Evolutionary conservation across 2,888 invertebrate genomes (phyloP).

Genomic region (Ormyrus nitidulus): DNA sequence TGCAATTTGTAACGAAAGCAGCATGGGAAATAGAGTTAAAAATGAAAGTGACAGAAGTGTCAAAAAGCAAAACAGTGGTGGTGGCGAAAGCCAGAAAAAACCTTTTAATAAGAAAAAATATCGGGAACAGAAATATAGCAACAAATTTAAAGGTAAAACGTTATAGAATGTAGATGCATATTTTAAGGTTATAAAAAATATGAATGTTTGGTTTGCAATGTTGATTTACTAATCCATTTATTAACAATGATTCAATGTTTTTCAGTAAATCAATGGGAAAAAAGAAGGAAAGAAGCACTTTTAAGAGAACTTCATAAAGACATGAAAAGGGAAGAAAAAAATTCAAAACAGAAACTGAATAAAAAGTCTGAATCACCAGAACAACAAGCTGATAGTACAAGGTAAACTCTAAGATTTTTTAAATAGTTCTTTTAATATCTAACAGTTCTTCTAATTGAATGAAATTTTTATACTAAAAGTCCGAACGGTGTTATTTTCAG

Average conservation of each 20-base stretch:
- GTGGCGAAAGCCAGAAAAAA: conserved; percentile 74
- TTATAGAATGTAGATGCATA: neutral
- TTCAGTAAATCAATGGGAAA: conserved; percentile 81
- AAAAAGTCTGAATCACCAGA: conserved; percentile 41
- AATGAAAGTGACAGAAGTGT: neutral
- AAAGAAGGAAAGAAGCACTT: conserved; percentile 79
- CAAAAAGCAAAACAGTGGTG: conserved; percentile 15
- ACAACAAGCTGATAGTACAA: conserved; percentile 56
- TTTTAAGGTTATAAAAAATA: conserved; percentile 48
- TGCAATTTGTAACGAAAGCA: neutral
- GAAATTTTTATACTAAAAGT: too few relatives aligned
- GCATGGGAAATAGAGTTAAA: conserved; percentile 39
- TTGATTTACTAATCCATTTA: conserved; percentile 34
- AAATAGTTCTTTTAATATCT: too few relatives aligned
- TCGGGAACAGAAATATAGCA: conserved; percentile 82
- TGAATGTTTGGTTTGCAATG: conserved; percentile 14
- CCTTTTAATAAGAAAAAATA: conserved; percentile 83
- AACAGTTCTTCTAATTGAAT: too few relatives aligned
- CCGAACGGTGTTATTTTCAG: conserved; percentile 46
- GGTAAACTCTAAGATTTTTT: conserved; percentile 15
- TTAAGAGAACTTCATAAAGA: conserved; percentile 79
- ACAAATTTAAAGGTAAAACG: conserved; percentile 79
- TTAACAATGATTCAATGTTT: neutral
- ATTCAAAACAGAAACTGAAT: conserved; percentile 9
- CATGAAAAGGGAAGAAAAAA: conserved; percentile 76